These are phyloP conservation scores for Lithophane ornitopus DNA, from an alignment of 2,888 invertebrate genomes.

Conservation along the genomic window DNA sequence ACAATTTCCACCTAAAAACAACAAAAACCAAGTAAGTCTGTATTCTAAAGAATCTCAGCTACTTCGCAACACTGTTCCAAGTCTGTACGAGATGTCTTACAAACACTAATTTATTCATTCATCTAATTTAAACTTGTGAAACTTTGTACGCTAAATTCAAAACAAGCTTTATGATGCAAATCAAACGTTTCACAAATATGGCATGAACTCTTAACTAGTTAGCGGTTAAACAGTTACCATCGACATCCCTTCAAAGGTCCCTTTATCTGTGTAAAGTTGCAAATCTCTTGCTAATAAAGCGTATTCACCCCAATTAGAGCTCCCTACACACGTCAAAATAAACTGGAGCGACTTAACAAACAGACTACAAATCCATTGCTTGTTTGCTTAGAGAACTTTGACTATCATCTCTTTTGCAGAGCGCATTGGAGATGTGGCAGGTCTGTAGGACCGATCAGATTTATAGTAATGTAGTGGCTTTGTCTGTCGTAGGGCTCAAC, in stretches of 20 bases:
- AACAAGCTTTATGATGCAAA: conserved; percentile 70
- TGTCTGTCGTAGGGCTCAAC: conserved; percentile 57
- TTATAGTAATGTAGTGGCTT: conserved; percentile 28
- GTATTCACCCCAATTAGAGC: conserved; percentile 80
- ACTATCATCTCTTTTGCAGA: background rate
- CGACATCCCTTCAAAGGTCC: conserved; percentile 77
- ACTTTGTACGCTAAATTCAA: conserved; percentile 62
- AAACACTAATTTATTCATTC: conserved; percentile 64
- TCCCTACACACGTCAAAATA: conserved; percentile 44
- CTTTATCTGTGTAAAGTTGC: conserved; percentile 78
- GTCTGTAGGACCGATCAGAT: conserved; percentile 2
- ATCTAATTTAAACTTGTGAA: conserved; percentile 64
- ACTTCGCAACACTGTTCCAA: conserved; percentile 32
- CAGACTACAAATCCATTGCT: conserved; percentile 39
- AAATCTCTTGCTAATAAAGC: conserved; percentile 79
- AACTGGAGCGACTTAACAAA: conserved; percentile 3
- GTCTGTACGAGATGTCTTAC: conserved; percentile 41
- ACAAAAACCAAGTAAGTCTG: conserved; percentile 12
- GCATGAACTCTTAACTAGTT: conserved; percentile 74
- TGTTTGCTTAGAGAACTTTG: background rate
- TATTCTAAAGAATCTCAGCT: conserved; percentile 31
- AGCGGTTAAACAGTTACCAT: conserved; percentile 77
- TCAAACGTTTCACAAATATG: conserved; percentile 69
- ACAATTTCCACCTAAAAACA: background rate
- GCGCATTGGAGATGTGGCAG: conserved; percentile 34